Conservation (phyloP, 2,113 vertebrate species). For the Murina feae region DNA sequence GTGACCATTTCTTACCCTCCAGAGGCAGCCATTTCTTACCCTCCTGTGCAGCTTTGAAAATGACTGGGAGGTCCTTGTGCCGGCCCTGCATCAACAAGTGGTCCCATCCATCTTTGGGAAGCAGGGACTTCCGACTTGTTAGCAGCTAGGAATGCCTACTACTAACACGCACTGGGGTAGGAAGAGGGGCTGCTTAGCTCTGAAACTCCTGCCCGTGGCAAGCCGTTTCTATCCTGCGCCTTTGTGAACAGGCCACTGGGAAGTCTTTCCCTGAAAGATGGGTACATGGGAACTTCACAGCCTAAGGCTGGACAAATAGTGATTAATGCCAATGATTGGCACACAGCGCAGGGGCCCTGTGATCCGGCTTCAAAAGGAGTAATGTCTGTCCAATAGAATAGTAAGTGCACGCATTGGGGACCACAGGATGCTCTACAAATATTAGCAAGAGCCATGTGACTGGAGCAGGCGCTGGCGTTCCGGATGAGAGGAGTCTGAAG, state of each 20-base stretch:
- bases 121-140: not conserved
- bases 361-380: conserved; percentile 32
- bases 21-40: not conserved
- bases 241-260: not conserved
- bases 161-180: not conserved
- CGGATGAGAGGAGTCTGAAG: conserved; percentile 61
- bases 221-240: not conserved
- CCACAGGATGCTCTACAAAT: conserved; percentile 58
- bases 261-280: not conserved
- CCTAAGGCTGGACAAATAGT: conserved; percentile 21
- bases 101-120: not conserved
- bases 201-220: not conserved
- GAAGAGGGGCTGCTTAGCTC: not conserved
- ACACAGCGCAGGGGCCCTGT: not conserved
- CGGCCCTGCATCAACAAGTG: not conserved
- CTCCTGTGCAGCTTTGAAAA: not conserved
- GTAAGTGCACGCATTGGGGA: conserved; percentile 27
- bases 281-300: not conserved
- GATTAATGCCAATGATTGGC: conserved; percentile 10
- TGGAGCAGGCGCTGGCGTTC: conserved; percentile 51
- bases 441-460: conserved; percentile 53
- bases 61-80: not conserved
- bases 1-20: not conserved
- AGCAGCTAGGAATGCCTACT: not conserved
- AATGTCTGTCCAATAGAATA: conserved; percentile 51